Evolutionary conservation across 92 coral and sea anemone species (phyloP).

Genomic region (Parazoanthus swiftii): DNA sequence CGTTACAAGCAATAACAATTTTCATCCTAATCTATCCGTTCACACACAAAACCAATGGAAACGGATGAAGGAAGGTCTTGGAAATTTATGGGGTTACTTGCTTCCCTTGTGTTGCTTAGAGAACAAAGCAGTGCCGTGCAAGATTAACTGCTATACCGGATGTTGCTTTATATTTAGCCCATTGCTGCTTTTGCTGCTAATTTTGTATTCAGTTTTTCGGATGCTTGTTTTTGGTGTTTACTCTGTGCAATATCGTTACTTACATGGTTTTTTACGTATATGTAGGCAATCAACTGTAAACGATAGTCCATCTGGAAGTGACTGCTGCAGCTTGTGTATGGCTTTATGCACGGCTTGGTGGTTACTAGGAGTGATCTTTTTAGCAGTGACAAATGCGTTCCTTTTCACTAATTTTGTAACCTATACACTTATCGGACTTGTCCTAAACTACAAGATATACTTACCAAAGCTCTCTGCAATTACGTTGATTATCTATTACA

Average conservation of each 20-base stretch:
- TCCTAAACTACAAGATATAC: not conserved
- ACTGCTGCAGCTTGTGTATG: not conserved
- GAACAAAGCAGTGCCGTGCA: not conserved
- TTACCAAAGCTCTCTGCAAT: not conserved
- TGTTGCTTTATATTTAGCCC: not conserved
- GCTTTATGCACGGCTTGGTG: not conserved
- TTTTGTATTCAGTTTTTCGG: not conserved
- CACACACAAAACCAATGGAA: not conserved
- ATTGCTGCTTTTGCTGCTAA: not conserved
- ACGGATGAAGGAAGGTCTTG: not conserved
- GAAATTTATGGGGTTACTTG: not conserved
- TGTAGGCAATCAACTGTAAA: too few species aligned
- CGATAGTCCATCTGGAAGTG: too few species aligned
- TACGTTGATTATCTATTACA: not conserved
- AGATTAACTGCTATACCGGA: not conserved
- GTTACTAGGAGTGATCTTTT: too few species aligned
- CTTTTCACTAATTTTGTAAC: not conserved
- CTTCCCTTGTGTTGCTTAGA: not conserved
- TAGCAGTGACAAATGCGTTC: not conserved
- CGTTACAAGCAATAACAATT: not conserved
- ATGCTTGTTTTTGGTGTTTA: too few species aligned
- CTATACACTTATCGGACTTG: not conserved
- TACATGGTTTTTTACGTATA: not conserved
- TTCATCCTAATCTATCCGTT: not conserved
- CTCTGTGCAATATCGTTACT: too few species aligned